These are phyloP conservation scores for Chaenocephalus aceratus DNA, from an alignment of 2,113 vertebrate species.

Conservation along the genomic window DNA sequence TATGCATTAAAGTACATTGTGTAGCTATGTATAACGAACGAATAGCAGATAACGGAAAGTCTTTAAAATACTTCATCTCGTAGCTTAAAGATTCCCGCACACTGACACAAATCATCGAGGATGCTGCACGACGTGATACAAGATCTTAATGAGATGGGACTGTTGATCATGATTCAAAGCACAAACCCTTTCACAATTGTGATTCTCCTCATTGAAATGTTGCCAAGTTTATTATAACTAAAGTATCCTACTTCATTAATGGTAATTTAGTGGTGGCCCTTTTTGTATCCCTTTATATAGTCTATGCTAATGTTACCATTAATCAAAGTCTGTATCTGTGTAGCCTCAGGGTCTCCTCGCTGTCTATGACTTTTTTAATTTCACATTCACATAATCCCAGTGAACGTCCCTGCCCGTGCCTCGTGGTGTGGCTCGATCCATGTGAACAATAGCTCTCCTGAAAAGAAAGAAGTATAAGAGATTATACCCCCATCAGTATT, in stretches of 20 bases:
- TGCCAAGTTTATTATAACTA: neutral
- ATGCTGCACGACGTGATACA: neutral
- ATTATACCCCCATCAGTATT: conserved; percentile 65
- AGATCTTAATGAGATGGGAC: neutral
- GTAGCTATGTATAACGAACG: neutral
- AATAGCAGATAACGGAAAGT: neutral
- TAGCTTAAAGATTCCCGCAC: neutral
- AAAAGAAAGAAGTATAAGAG: conserved; percentile 49
- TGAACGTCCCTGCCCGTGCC: conserved; percentile 29
- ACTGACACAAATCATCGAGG: too few species aligned
- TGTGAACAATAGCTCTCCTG: conserved; percentile 36
- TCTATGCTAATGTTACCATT: conserved; percentile 4
- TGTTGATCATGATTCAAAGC: neutral
- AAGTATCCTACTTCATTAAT: neutral
- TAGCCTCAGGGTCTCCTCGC: conserved; percentile 18
- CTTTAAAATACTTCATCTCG: neutral
- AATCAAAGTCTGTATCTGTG: conserved; percentile 18
- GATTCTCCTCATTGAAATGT: neutral
- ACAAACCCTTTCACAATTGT: neutral
- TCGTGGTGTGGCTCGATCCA: neutral
- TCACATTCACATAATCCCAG: conserved; percentile 28
- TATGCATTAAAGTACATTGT: neutral
- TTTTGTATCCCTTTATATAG: conserved; percentile 11
- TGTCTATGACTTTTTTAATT: conserved; percentile 24
- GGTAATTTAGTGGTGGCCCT: neutral